phyloP scores from a whole-genome alignment of 2,113 vertebrate genomes.

The Montifringilla adamsi region DNA sequence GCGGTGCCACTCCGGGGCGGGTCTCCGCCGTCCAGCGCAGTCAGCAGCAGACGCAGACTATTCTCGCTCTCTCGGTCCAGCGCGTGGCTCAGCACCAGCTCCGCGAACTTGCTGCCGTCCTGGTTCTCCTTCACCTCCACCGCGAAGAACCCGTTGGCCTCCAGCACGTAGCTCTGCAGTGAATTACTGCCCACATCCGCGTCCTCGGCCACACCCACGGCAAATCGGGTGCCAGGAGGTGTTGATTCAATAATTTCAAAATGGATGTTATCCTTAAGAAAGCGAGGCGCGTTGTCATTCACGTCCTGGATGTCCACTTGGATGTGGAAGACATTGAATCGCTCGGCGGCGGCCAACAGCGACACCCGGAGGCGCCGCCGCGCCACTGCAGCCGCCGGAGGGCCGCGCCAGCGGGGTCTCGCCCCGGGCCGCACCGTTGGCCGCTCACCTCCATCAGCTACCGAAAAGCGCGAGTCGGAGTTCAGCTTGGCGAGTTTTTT shows the following conservation, averaged over 20 bases:
- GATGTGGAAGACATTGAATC: rapidly evolving
- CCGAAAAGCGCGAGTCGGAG: background rate
- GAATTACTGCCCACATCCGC: background rate
- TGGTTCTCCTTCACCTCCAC: constrained; percentile 49
- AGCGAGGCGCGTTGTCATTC: background rate
- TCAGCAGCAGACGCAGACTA: constrained; percentile 29
- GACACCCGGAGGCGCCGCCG: too few relatives aligned
- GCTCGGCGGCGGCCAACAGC: too few relatives aligned
- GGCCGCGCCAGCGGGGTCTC: rapidly evolving
- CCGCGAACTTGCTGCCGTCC: constrained; percentile 64
- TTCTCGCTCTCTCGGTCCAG: constrained; percentile 52
- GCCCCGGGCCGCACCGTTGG: rapidly evolving
- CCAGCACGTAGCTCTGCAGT: background rate
- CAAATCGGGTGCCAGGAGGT: background rate
- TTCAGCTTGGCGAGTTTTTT: rapidly evolving
- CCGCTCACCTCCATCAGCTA: background rate
- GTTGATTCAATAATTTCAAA: background rate
- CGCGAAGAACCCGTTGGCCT: constrained; percentile 22
- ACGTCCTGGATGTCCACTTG: rapidly evolving
- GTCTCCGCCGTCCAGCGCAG: constrained; percentile 33
- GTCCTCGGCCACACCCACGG: background rate
- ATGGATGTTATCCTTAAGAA: background rate
- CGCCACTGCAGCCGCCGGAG: background rate
- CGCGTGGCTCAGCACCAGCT: constrained; percentile 30
- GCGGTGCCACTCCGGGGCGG: constrained; percentile 49